Percentiles rank a stretch among this genome's conserved stretches.
Conservation (phyloP, 2,113 vertebrate species). For the Phoenicopterus ruber region DNA sequence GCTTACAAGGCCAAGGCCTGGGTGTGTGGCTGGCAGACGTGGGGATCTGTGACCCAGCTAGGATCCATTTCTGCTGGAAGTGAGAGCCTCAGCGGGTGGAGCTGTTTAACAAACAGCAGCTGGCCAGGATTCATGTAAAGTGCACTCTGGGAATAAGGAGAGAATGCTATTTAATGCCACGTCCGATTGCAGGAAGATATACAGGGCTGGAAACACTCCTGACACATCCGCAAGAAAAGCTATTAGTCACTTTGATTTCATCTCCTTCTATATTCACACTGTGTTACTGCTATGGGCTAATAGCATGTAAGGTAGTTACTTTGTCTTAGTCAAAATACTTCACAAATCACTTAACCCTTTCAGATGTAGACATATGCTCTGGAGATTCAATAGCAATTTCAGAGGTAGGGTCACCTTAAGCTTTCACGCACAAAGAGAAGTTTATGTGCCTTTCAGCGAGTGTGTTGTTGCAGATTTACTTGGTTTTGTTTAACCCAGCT, state of each 20-base stretch:
- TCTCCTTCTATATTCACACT: background rate
- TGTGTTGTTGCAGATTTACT: background rate
- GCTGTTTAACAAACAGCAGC: background rate
- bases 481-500: background rate
- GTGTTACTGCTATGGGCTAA: background rate
- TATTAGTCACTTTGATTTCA: background rate
- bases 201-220: background rate
- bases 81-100: background rate
- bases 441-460: background rate
- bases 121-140: background rate
- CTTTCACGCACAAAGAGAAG: background rate
- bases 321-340: slow-evolving; percentile 5
- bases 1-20: background rate
- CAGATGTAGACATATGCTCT: background rate
- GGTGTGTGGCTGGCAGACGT: background rate
- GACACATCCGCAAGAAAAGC: background rate
- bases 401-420: background rate
- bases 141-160: background rate
- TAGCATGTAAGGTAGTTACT: background rate
- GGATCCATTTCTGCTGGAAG: background rate
- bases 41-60: background rate
- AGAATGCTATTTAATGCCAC: background rate
- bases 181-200: background rate
- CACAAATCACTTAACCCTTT: background rate
- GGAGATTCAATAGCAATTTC: background rate